A percentile compares a stretch with the other conserved stretches of the same genome.
Conservation (phyloP, 2,888 invertebrate genomes). For the Yponomeuta sedellus region DNA sequence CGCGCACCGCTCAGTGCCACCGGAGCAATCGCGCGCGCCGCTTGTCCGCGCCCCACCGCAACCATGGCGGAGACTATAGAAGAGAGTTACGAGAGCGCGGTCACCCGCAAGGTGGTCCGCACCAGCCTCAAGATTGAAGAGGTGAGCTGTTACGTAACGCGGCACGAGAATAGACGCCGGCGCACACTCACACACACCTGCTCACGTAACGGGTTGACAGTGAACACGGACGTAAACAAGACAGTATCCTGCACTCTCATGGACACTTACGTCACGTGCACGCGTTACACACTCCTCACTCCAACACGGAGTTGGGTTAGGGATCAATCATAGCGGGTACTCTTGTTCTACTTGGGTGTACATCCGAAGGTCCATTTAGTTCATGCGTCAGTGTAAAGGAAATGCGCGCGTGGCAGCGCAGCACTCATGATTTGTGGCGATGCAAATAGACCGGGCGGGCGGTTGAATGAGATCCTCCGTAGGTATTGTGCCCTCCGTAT, state of each 20-base stretch:
- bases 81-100: constrained; percentile 82
- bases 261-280: constrained; percentile 18
- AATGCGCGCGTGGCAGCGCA: constrained; percentile 49
- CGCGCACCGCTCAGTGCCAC: constrained; percentile 63
- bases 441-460: constrained; percentile 67
- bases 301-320: neutral
- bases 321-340: too few relatives aligned
- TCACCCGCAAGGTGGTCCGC: constrained; percentile 82
- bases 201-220: constrained; percentile 70
- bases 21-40: constrained; percentile 68
- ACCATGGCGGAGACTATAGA: constrained; percentile 83
- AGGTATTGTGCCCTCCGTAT: constrained; percentile 39
- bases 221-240: constrained; percentile 67
- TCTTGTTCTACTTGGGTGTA: too few relatives aligned
- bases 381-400: constrained; percentile 55
- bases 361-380: constrained; percentile 47
- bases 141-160: constrained; percentile 76
- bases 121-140: constrained; percentile 84
- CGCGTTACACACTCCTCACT: neutral
- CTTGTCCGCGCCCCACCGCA: constrained; percentile 60
- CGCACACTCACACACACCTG: constrained; percentile 46
- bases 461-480: constrained; percentile 68
- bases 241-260: constrained; percentile 28
- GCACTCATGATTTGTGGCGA: constrained; percentile 58
- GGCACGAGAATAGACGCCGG: constrained; percentile 25